These are phyloP conservation scores for Varanus salvator DNA, from an alignment of 2,113 vertebrate species.

Conservation along the genomic window DNA sequence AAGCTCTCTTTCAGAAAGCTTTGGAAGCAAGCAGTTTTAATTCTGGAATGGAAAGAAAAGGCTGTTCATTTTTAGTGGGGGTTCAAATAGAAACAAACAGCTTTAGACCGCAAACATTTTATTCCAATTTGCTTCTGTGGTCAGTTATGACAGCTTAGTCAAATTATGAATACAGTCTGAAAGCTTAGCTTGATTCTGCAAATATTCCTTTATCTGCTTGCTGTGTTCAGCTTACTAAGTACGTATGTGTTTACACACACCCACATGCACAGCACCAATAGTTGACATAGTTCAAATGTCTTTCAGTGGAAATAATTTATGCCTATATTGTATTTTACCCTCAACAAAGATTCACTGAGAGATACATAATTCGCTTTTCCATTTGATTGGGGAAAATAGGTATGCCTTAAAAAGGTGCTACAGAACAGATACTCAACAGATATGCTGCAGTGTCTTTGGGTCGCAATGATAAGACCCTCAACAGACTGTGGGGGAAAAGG, in stretches of 20 bases:
- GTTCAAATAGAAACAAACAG: constrained; percentile 19
- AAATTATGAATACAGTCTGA: neutral
- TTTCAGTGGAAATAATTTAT: neutral
- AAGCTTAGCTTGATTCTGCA: constrained; percentile 15
- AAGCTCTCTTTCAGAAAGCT: neutral
- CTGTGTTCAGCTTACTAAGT: neutral
- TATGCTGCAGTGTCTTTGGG: neutral
- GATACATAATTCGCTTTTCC: neutral
- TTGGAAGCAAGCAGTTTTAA: neutral
- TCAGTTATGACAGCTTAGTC: too few relatives aligned
- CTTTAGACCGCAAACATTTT: constrained; percentile 28
- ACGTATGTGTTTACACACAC: neutral
- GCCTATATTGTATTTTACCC: neutral
- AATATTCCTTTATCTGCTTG: constrained; percentile 19
- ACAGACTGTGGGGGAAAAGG: too few relatives aligned
- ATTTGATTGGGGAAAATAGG: neutral
- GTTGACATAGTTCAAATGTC: neutral
- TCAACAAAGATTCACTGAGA: neutral
- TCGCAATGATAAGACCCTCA: too few relatives aligned
- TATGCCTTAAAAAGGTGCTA: neutral
- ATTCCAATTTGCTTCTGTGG: neutral
- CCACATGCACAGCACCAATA: neutral
- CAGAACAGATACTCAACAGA: neutral
- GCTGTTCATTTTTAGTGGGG: neutral
- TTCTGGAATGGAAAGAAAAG: neutral